Evolutionary conservation across 2,888 invertebrate species (phyloP), one percentile per base, ranked within the genome.

Genomic region (Terebella lapidaria): DNA sequence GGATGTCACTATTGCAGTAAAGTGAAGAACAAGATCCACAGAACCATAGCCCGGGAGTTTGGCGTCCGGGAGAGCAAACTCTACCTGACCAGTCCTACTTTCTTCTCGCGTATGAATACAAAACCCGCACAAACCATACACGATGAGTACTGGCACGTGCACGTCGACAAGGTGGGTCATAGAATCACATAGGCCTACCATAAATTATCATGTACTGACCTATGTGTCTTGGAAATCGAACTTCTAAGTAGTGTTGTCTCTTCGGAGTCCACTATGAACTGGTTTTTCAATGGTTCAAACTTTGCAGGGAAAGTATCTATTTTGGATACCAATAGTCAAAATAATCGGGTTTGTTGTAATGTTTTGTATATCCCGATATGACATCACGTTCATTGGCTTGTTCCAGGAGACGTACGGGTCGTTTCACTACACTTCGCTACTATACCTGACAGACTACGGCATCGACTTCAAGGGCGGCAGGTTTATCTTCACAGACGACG

Each of bases 61-160:
- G 86, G 85, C 24, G 83, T 91, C 24, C 83, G 86, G 60, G 81
- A 84, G 1, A 82, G 84, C 49, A 86, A 84, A 70, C 83, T 94
- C 58, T 87, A 87, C 81, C 81, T 92, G 61, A 91, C 92, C 3
- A 87, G 89, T 75, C 92, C 92, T n/a, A 91, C 91, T 58, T 93
- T 92, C 78, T 91, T 93, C 78, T 92, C 92, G 15, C 84, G 87
- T 74, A 86, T 92, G 67, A 89, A 87, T 24, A 84, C 87, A 65
- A 84, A 82, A 53, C 84, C 87, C 46, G 86, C 92, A 1, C 86
- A 86, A 68, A 90, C 89, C 1, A 74, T 86, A 24, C 90, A 92
- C 78, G 92, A 92, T 82, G 53, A 53, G 28, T 53, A 53, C 53
- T 53, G 53, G 53, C 58, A 61, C 56, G 22, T 54, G 3, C 58